phyloP scores from a whole-genome alignment of 2,113 vertebrate genomes.

The Ictalurus punctatus region DNA sequence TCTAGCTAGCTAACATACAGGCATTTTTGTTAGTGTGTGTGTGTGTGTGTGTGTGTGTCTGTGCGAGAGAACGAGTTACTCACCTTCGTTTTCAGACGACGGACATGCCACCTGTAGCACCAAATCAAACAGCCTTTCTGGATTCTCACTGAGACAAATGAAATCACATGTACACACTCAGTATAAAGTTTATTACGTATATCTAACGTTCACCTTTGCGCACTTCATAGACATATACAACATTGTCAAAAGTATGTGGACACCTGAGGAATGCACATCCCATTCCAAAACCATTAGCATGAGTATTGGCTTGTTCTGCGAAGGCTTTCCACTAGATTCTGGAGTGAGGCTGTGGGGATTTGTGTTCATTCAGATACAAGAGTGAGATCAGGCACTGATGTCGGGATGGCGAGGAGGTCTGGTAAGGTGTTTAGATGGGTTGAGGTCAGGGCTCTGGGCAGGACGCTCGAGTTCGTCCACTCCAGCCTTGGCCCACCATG shows the following conservation, averaged over 20 bases:
- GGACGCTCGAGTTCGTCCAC: neutral
- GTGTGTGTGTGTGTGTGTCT: neutral
- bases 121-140: conserved; percentile 93
- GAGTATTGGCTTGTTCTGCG: neutral
- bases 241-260: neutral
- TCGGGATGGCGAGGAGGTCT: neutral
- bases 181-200: neutral
- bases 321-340: neutral
- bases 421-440: neutral
- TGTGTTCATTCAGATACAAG: neutral
- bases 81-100: conserved; percentile 87
- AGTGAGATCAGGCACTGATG: neutral
- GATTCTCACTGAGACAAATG: conserved; percentile 83
- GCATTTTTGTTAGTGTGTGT: neutral
- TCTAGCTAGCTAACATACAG: neutral
- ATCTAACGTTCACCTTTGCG: neutral
- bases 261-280: neutral
- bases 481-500: too few species aligned
- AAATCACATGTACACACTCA: neutral
- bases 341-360: neutral
- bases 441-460: neutral
- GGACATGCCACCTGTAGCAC: conserved; percentile 90
- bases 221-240: neutral
- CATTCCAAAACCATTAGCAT: neutral
- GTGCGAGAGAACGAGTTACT: conserved; percentile 52